Evolutionary conservation across 1,140 invertebrate genomes (phyloP).

Genomic region (Portunus trituberculatus): DNA sequence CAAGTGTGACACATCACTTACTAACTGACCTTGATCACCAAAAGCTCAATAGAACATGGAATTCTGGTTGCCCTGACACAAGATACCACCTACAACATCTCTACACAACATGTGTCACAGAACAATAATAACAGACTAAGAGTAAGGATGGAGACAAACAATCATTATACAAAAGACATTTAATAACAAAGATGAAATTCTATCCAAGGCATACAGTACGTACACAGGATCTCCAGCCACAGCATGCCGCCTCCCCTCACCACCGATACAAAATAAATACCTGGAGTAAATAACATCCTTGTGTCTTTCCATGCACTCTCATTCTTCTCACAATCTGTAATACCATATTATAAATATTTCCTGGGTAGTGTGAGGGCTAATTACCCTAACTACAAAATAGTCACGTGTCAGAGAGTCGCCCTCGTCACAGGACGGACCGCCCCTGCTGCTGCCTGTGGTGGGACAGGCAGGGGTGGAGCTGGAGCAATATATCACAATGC

Average conservation of each 20-base stretch:
- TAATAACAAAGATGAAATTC: conserved; percentile 38
- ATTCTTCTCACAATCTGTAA: background rate
- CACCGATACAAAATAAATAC: background rate
- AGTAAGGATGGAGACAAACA: too few species aligned
- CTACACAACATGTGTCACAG: too few species aligned
- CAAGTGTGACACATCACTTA: too few species aligned
- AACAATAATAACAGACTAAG: too few species aligned
- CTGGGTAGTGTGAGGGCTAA: background rate
- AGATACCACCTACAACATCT: too few species aligned
- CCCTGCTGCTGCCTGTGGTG: background rate
- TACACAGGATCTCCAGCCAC: background rate
- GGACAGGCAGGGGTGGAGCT: background rate
- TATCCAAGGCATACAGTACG: conserved; percentile 22
- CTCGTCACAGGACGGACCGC: background rate
- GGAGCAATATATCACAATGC: conserved; percentile 3
- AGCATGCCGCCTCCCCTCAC: background rate
- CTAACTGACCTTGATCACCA: too few species aligned
- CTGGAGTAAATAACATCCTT: background rate
- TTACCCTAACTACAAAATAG: background rate
- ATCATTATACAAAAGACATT: background rate
- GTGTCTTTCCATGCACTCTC: background rate
- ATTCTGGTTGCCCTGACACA: too few species aligned
- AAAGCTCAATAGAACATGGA: too few species aligned
- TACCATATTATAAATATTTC: background rate
- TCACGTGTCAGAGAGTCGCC: background rate